Evolutionary conservation across 2,888 invertebrate genomes (phyloP).

Genomic region (Trilocha varians): DNA sequence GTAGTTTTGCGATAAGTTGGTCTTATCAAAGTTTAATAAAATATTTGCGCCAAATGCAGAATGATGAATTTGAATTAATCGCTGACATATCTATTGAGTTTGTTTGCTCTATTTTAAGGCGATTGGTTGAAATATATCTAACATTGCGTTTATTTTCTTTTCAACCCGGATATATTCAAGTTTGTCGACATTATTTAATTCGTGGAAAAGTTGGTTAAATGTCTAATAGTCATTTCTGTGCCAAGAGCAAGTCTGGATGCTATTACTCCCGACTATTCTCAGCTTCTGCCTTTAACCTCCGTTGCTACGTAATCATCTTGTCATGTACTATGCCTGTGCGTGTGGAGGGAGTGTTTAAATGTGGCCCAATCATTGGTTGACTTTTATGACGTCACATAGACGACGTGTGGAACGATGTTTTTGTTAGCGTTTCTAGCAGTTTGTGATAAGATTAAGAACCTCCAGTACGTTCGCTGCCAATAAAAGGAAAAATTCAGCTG

Average conservation of each 20-base stretch:
- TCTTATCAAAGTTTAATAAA: too few species aligned
- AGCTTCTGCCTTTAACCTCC: conserved; percentile 46
- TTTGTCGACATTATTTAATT: conserved; percentile 19
- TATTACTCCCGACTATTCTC: conserved; percentile 28
- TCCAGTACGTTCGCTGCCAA: conserved; percentile 25
- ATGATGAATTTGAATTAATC: too few species aligned
- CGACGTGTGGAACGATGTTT: conserved; percentile 33
- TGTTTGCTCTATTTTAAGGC: too few species aligned
- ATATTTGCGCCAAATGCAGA: too few species aligned
- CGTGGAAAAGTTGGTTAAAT: conserved; percentile 9
- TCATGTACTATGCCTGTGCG: conserved; percentile 39
- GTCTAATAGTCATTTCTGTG: conserved; percentile 11
- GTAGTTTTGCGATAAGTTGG: too few species aligned
- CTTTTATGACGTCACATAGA: conserved; percentile 41
- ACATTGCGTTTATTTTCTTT: too few species aligned
- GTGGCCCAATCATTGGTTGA: conserved; percentile 38
- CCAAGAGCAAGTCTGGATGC: conserved; percentile 19
- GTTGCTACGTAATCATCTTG: conserved; percentile 18
- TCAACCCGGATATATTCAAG: too few species aligned
- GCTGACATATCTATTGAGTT: too few species aligned
- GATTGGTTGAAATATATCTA: too few species aligned
- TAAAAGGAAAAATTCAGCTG: conserved; percentile 32
- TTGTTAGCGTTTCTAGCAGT: conserved; percentile 30
- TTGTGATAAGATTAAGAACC: conserved; percentile 43
- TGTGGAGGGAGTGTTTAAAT: conserved; percentile 51